These are phyloP conservation scores for Callopanchax toddi DNA, from an alignment of 2,113 vertebrate species.

Conservation along the genomic window DNA sequence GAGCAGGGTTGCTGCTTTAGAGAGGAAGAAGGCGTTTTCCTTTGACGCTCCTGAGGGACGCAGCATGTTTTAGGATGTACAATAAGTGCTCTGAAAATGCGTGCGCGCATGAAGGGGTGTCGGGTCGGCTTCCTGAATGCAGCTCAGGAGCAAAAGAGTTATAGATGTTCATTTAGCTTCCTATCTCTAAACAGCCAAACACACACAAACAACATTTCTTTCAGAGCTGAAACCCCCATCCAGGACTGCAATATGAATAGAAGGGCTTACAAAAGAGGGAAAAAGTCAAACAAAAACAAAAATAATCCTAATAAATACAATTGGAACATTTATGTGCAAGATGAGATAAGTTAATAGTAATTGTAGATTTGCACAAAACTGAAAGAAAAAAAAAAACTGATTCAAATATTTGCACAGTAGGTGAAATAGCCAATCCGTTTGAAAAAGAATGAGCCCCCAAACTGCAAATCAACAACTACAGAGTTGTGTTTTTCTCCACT, in stretches of 20 bases:
- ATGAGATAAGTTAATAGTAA: slow-evolving; percentile 30
- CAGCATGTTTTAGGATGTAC: slow-evolving; percentile 71
- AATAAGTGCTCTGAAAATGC: slow-evolving; percentile 56
- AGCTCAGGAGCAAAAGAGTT: slow-evolving; percentile 53
- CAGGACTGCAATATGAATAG: background rate
- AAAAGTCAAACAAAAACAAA: background rate
- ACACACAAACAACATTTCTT: slow-evolving; percentile 34
- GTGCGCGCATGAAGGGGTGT: slow-evolving; percentile 30
- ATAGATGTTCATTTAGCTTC: slow-evolving; percentile 42
- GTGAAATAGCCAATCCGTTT: slow-evolving; percentile 8
- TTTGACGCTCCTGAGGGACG: slow-evolving; percentile 59
- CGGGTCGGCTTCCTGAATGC: slow-evolving; percentile 63
- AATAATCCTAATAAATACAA: too few species aligned
- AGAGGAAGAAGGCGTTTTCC: slow-evolving; percentile 74
- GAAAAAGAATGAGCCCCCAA: background rate
- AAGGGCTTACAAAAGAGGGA: background rate
- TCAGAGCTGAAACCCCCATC: slow-evolving; percentile 33
- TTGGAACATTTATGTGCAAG: too few species aligned
- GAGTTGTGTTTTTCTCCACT: slow-evolving; percentile 8
- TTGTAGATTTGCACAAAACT: slow-evolving; percentile 17
- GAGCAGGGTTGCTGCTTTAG: slow-evolving; percentile 32
- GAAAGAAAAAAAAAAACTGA: too few species aligned
- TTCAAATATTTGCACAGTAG: slow-evolving; percentile 38
- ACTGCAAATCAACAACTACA: slow-evolving; percentile 14
- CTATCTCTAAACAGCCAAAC: slow-evolving; percentile 24